A percentile compares a stretch with the other conserved stretches of the same genome.
These are phyloP conservation scores for Scaptomyza tumidula DNA, from an alignment of 2,888 invertebrate species.

Conservation along the genomic window DNA sequence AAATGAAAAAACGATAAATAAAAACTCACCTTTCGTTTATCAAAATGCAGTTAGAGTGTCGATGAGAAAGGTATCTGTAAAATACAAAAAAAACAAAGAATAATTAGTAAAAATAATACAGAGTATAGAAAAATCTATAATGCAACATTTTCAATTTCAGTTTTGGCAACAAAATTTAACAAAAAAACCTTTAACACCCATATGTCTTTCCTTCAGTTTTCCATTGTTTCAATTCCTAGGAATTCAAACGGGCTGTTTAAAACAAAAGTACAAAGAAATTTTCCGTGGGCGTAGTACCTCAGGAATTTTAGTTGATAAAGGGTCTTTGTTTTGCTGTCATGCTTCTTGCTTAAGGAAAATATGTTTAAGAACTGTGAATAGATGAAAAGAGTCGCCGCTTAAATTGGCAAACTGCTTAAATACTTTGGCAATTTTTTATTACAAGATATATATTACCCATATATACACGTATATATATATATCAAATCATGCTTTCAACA, in stretches of 20 bases:
- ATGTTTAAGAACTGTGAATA: neutral
- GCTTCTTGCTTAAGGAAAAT: neutral
- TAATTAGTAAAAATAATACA: neutral
- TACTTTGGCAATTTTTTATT: neutral
- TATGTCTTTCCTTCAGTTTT: neutral
- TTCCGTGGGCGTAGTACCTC: neutral
- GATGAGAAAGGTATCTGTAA: conserved; percentile 11
- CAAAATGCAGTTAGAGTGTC: too few relatives aligned
- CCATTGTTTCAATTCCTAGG: neutral
- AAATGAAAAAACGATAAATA: too few relatives aligned
- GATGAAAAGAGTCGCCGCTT: conserved; percentile 8
- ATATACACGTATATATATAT: too few relatives aligned
- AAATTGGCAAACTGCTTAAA: neutral
- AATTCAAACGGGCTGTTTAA: neutral
- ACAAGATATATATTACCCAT: too few relatives aligned
- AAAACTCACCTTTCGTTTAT: conserved; percentile 1
- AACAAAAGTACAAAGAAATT: conserved; percentile 1
- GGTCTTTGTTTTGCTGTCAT: neutral
- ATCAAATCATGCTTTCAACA: neutral
- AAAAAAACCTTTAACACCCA: neutral
- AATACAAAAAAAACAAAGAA: neutral
- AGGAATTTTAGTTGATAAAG: neutral
- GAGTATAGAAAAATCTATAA: neutral
- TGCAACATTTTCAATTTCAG: too few relatives aligned
- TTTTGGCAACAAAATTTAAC: neutral